phyloP scores from a whole-genome alignment of 2,113 vertebrate species.

The Sclerurus mexicanus region DNA sequence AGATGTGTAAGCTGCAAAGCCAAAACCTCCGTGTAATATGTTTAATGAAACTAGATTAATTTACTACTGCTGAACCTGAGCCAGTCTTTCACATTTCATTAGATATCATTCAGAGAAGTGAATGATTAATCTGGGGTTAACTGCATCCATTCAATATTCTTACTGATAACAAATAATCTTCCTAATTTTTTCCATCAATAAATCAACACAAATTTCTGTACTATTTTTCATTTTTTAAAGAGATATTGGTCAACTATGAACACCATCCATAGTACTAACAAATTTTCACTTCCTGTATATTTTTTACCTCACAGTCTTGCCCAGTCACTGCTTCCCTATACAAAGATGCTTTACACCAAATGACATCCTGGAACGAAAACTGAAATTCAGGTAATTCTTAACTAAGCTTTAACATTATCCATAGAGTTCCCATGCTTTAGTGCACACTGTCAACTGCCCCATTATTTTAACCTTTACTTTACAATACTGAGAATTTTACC shows the following conservation, averaged over 20 bases:
- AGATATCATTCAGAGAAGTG: neutral
- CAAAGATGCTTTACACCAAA: constrained; percentile 6
- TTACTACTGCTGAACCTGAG: neutral
- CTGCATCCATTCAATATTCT: constrained; percentile 31
- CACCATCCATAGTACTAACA: neutral
- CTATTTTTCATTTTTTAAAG: constrained; percentile 19
- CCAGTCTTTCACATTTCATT: neutral
- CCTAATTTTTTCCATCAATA: constrained; percentile 31
- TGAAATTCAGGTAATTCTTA: constrained; percentile 1
- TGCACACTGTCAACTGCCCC: neutral
- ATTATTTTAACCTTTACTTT: constrained; percentile 2
- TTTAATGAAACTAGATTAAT: neutral
- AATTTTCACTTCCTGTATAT: neutral
- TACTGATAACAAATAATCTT: neutral
- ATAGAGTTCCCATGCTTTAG: neutral
- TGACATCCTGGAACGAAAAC: constrained; percentile 25
- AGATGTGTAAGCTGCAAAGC: neutral
- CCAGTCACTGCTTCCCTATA: neutral
- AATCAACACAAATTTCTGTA: neutral
- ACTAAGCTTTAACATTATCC: neutral
- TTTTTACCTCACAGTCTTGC: constrained; percentile 12
- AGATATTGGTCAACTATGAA: neutral
- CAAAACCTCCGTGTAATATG: neutral
- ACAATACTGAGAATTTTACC: neutral
- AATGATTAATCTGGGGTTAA: neutral